Evolutionary conservation across 2,113 vertebrate genomes (phyloP).

Genomic region (Cochlearius cochlearius): DNA sequence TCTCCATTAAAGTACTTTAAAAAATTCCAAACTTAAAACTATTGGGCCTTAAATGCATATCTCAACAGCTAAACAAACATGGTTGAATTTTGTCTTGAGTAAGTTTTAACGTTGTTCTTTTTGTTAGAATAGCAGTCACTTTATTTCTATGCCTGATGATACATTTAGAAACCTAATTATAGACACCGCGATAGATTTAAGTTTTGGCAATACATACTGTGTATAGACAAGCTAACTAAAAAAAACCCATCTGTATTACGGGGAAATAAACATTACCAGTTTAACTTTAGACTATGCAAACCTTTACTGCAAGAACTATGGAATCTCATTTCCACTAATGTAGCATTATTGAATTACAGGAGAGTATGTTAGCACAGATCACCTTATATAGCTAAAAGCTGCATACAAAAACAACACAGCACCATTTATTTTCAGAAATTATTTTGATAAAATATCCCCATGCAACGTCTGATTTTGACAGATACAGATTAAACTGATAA

Average conservation of each 20-base stretch:
- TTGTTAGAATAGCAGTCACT: not conserved
- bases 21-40: not conserved
- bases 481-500: not conserved
- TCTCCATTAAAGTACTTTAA: not conserved
- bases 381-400: not conserved
- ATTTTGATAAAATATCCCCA: not conserved
- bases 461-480: not conserved
- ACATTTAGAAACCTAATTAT: conserved; percentile 22
- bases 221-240: not conserved
- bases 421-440: not conserved
- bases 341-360: not conserved
- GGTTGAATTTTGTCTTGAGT: not conserved
- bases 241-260: not conserved
- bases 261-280: not conserved
- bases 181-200: not conserved
- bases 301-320: not conserved
- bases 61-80: not conserved
- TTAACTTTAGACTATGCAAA: not conserved
- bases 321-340: not conserved
- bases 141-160: not conserved
- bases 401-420: not conserved
- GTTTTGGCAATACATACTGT: not conserved
- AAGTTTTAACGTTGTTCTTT: not conserved
- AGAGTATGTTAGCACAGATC: not conserved
- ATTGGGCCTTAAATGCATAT: not conserved